phyloP scores from a whole-genome alignment of 2,888 invertebrate genomes.

The Patella depressa region DNA sequence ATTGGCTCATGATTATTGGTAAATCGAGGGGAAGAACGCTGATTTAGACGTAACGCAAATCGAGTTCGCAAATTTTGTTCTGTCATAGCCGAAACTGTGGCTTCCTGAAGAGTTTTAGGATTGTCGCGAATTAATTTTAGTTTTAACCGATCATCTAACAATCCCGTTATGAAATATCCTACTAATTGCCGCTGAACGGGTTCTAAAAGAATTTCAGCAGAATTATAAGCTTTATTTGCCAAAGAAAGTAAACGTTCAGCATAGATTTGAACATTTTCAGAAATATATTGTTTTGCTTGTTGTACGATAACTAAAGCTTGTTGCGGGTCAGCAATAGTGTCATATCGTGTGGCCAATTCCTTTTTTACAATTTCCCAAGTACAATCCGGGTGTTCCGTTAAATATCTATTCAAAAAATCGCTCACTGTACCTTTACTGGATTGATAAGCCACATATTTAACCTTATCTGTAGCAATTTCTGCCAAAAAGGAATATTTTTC shows the following conservation, averaged over 20 bases:
- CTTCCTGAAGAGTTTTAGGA: background rate
- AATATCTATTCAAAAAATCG: background rate
- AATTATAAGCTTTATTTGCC: background rate
- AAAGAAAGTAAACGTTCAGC: background rate
- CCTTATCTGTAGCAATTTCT: background rate
- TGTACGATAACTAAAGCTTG: too few relatives aligned
- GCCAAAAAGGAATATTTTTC: background rate
- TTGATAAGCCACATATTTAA: background rate
- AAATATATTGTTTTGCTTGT: too few relatives aligned
- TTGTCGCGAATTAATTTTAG: slow-evolving; percentile 11
- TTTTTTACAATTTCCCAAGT: background rate
- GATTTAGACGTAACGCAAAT: background rate
- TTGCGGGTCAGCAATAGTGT: background rate
- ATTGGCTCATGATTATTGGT: background rate
- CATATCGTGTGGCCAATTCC: background rate
- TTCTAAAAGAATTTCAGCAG: background rate
- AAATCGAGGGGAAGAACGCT: background rate
- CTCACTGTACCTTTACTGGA: background rate
- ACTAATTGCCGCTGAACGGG: slow-evolving; percentile 10
- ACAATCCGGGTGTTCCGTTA: background rate
- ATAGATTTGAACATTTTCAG: background rate
- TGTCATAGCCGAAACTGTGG: background rate
- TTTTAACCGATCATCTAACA: slow-evolving; percentile 11
- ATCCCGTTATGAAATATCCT: slow-evolving; percentile 16
- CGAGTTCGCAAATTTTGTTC: slow-evolving; percentile 8